Base-by-base conservation (phyloP, 2,888 invertebrate genomes). In the Ichneumoninae sp. region DNA sequence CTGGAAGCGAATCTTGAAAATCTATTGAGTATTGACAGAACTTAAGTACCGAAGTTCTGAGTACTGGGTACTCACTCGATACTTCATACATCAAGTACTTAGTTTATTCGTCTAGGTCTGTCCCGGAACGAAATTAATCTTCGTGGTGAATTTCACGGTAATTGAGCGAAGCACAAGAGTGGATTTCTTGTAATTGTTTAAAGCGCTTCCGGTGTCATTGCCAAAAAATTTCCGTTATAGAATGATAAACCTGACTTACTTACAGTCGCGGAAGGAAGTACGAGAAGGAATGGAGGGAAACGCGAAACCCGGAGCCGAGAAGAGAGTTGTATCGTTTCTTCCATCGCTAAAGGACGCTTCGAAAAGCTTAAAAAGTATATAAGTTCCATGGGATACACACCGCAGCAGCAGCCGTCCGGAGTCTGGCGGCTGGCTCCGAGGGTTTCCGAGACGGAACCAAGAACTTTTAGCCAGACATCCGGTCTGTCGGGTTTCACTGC, bases 401-500 rank as follows among this genome's bases (percentile, higher is more conserved):
- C 47, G 19, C 70, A 65, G 78, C 30, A 50, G 36, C 44, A 60
- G 36, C 66, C 76, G 54, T 65, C 72, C 65, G 74, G 78, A 77
- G 80, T 54, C 72, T 84, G 75, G 54, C 50, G 78, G 78, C 44
- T 65, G 84, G 68, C 82, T 76, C 57, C 79, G 60, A 40, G 76
- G 79, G 84, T 82, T 84, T 84, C 84, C 84, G 84, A 80, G 72
- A 82, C 84, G 82, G 82, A 84, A 84, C 84, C 82, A 47, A 70
- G 82, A 84, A 84, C 84, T 84, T 84, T 84, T 82, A 84, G 75
- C 76, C 82, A 82, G 84, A 82, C 82, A 84, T 84, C 84, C 84
- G 84, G 84, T 84, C 82, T 79, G 72, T 82, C 82, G 82, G 82
- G 52, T 82, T 84, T 79, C 75, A 79, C 74, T 60, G 65, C 30